Conservation (phyloP, 2,888 invertebrate species). For the Polietes domitor region DNA sequence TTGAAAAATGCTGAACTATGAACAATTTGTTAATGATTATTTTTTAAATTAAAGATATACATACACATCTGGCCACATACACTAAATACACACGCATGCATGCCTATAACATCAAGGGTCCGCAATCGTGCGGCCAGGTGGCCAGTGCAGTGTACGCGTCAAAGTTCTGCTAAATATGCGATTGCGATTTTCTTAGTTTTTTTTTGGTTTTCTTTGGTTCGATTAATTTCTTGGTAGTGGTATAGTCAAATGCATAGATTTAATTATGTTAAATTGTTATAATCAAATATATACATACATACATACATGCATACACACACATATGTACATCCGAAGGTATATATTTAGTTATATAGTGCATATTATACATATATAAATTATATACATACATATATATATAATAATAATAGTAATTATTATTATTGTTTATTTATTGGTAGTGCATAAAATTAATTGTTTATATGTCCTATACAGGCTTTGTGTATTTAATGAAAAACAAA, state of each 20-base stretch:
- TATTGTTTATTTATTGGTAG: conserved; percentile 45
- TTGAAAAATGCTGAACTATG: conserved; percentile 6
- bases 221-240: conserved; percentile 27
- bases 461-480: conserved; percentile 41
- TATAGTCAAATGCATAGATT: conserved; percentile 15
- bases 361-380: conserved; percentile 7
- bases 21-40: conserved; percentile 8
- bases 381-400: conserved; percentile 16
- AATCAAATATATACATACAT: conserved; percentile 22
- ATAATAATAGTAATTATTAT: conserved; percentile 9
- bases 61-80: background rate
- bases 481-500: conserved; percentile 14
- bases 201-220: background rate
- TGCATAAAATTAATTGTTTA: conserved; percentile 43
- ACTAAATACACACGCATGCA: conserved; percentile 46
- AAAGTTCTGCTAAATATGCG: conserved; percentile 44
- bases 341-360: background rate
- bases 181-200: conserved; percentile 9
- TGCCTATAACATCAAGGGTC: conserved; percentile 33
- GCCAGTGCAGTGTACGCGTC: background rate
- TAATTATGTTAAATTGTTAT: conserved; percentile 39
- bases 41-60: background rate
- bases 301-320: background rate
- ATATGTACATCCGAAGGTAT: background rate
- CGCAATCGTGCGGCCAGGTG: background rate